phyloP scores from a whole-genome alignment of 2,113 vertebrate genomes.

The Catagonus wagneri region DNA sequence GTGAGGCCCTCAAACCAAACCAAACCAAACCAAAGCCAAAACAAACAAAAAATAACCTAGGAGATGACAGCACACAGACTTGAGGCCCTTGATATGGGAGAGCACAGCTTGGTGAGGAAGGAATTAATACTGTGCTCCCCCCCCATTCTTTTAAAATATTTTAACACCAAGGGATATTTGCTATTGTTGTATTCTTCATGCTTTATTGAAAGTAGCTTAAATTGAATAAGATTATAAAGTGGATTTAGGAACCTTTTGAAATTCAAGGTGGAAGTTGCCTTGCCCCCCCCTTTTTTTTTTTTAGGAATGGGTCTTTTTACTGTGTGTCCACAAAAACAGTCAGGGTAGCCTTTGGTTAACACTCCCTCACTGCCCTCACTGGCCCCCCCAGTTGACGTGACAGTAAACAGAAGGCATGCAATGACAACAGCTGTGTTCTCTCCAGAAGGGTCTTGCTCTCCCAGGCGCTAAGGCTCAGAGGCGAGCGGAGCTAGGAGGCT shows the following conservation, averaged over 20 bases:
- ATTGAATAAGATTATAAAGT: neutral
- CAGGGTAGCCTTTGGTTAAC: constrained; percentile 34
- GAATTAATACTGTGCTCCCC: neutral
- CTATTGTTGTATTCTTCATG: constrained; percentile 18
- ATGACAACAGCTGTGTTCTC: neutral
- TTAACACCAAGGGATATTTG: neutral
- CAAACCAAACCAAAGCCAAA: no score
- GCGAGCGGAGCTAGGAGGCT: constrained; percentile 42
- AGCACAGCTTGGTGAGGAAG: neutral
- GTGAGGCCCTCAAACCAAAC: no score
- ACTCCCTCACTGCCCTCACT: neutral
- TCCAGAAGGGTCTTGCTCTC: neutral
- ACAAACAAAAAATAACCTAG: no score
- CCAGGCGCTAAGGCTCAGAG: constrained; percentile 18
- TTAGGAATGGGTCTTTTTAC: constrained; percentile 72
- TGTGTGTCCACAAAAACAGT: constrained; percentile 65
- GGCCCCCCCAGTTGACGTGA: constrained; percentile 3
- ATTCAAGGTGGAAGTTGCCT: neutral
- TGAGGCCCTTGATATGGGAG: neutral
- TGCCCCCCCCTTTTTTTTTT: neutral
- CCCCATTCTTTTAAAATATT: neutral
- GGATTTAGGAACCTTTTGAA: constrained; percentile 5
- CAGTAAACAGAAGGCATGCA: constrained; percentile 70
- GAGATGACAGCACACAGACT: neutral
- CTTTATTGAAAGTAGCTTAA: neutral